These are phyloP conservation scores for Dolichopus griseipennis DNA, from an alignment of 2,888 invertebrate genomes.

Conservation along the genomic window DNA sequence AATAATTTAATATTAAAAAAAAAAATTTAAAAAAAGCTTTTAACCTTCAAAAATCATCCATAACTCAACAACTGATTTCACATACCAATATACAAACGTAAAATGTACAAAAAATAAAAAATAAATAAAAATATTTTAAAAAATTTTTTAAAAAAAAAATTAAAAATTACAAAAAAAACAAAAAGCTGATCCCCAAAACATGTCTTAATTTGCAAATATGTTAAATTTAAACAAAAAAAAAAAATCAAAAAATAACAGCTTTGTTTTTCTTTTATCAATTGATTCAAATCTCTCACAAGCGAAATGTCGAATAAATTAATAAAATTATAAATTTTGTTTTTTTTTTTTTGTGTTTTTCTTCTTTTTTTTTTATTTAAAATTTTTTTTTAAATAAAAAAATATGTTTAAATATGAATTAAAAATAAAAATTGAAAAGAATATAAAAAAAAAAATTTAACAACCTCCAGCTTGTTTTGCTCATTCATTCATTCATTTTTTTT, in stretches of 20 bases:
- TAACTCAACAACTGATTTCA: too few species aligned
- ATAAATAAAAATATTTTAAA: too few species aligned
- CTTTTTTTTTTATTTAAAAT: not conserved
- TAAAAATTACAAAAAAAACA: too few species aligned
- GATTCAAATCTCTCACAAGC: not conserved
- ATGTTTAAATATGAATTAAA: constrained; percentile 1
- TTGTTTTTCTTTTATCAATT: not conserved
- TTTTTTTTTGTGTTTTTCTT: not conserved
- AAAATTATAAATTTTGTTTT: not conserved
- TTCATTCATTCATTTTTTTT: not conserved
- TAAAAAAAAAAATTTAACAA: not conserved
- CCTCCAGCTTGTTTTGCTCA: not conserved
- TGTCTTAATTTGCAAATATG: constrained; percentile 3
- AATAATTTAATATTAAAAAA: too few species aligned
- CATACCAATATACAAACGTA: too few species aligned
- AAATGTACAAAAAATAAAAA: too few species aligned
- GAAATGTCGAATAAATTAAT: not conserved
- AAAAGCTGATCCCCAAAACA: not conserved
- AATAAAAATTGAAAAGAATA: not conserved
- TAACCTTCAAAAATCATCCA: too few species aligned
- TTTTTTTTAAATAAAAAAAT: not conserved
- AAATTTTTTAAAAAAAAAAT: too few species aligned
- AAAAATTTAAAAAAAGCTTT: too few species aligned
- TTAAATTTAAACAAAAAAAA: not conserved
- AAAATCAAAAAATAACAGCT: not conserved